Conservation (phyloP, 1,140 invertebrate genomes). For the Stegodyphus mimosarum region DNA sequence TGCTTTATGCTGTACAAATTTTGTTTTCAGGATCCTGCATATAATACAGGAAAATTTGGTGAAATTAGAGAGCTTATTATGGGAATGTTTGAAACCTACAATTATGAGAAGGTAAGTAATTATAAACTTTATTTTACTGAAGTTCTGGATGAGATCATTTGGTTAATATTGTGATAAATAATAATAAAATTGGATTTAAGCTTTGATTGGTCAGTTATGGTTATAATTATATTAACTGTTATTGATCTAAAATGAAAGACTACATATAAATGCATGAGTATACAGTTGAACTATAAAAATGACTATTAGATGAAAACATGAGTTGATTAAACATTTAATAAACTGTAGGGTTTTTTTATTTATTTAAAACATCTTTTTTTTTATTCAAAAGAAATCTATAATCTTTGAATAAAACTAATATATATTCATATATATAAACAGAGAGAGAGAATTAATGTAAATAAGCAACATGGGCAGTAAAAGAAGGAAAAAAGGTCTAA, state of each 20-base stretch:
- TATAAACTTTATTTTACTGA: background rate
- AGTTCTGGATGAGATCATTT: background rate
- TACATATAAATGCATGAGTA: background rate
- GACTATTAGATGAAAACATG: no score
- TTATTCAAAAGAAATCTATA: no score
- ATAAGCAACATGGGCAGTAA: no score
- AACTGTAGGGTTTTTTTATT: no score
- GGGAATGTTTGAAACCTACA: constrained; percentile 73
- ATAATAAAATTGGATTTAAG: background rate
- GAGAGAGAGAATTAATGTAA: no score
- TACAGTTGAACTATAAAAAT: no score
- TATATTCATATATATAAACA: no score
- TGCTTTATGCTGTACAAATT: background rate
- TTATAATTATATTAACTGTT: background rate
- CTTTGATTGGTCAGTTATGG: background rate
- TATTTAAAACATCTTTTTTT: no score
- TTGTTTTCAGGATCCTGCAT: constrained; percentile 70
- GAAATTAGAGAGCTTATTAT: constrained; percentile 72
- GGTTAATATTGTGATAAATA: background rate
- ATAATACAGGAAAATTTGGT: constrained; percentile 72
- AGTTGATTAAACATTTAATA: no score
- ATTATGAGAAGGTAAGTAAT: constrained; percentile 70
- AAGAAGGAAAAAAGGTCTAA: no score
- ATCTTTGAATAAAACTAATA: no score
- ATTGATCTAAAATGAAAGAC: background rate